Conservation (phyloP, 2,113 vertebrate genomes). For the Dolichallabes microphthalmus region DNA sequence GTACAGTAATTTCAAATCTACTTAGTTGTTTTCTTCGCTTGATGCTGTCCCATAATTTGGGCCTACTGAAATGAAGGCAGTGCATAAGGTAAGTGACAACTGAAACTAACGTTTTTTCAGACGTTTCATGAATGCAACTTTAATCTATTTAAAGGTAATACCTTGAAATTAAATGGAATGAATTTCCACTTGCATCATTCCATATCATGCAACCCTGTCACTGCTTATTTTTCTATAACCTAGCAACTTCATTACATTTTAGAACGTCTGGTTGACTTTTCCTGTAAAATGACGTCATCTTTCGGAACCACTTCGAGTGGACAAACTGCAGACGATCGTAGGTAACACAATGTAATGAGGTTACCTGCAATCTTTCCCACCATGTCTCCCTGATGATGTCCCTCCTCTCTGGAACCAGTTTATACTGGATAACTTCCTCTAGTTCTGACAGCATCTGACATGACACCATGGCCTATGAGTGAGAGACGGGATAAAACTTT, state of each 20-base stretch:
- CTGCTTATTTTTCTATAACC: neutral
- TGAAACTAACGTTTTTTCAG: neutral
- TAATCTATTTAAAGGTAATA: neutral
- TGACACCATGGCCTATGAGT: conserved; percentile 92
- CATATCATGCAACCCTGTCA: neutral
- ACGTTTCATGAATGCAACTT: neutral
- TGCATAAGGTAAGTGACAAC: neutral
- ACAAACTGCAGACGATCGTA: neutral
- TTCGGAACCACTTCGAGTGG: neutral
- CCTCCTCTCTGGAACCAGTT: conserved; percentile 93
- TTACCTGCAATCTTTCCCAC: conserved; percentile 98
- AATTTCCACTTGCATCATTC: neutral
- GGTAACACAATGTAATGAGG: neutral
- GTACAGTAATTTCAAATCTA: too few relatives aligned
- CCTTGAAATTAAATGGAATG: neutral
- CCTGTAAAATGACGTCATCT: neutral
- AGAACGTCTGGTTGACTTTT: neutral
- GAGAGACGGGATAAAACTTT: neutral
- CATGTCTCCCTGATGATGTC: conserved; percentile 98
- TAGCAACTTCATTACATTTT: neutral
- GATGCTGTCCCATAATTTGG: too few relatives aligned
- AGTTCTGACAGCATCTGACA: conserved; percentile 98
- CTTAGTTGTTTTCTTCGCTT: too few relatives aligned
- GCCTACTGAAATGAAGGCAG: too few relatives aligned
- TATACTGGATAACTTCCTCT: conserved; percentile 99